phyloP scores from a whole-genome alignment of 2,888 invertebrate species.

The Brassicogethes aeneus region DNA sequence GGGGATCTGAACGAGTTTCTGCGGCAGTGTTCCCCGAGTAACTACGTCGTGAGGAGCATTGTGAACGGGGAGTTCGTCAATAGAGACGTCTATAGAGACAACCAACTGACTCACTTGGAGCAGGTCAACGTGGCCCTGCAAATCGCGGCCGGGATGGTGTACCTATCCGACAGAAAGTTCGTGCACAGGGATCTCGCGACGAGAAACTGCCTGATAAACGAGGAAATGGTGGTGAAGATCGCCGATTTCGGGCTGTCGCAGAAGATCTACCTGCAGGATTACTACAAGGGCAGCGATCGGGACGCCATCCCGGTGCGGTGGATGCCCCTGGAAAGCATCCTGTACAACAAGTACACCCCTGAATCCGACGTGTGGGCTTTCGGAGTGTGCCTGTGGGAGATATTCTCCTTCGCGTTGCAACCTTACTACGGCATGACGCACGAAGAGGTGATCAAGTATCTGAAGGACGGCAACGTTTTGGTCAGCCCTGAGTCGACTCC shows the following conservation, averaged over 20 bases:
- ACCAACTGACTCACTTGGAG: slow-evolving; percentile 69
- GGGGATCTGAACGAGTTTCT: slow-evolving; percentile 94
- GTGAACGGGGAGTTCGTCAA: slow-evolving; percentile 47
- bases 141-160: slow-evolving; percentile 91
- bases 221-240: slow-evolving; percentile 91
- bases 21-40: slow-evolving; percentile 77
- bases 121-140: slow-evolving; percentile 79
- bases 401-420: slow-evolving; percentile 91
- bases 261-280: slow-evolving; percentile 89
- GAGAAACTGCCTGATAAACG: slow-evolving; percentile 89
- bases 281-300: slow-evolving; percentile 91
- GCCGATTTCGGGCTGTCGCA: slow-evolving; percentile 95
- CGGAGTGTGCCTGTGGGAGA: slow-evolving; percentile 94
- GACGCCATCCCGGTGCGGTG: slow-evolving; percentile 95
- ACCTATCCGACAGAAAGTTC: slow-evolving; percentile 86
- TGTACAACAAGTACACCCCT: slow-evolving; percentile 92
- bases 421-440: slow-evolving; percentile 97
- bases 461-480: slow-evolving; percentile 88
- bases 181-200: slow-evolving; percentile 95
- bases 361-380: slow-evolving; percentile 98
- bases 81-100: slow-evolving; percentile 51
- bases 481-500: slow-evolving; percentile 88
- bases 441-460: slow-evolving; percentile 90
- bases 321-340: slow-evolving; percentile 96
- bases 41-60: slow-evolving; percentile 63